Evolutionary conservation across 2,888 invertebrate species (phyloP).

Genomic region (Acleris cristana): DNA sequence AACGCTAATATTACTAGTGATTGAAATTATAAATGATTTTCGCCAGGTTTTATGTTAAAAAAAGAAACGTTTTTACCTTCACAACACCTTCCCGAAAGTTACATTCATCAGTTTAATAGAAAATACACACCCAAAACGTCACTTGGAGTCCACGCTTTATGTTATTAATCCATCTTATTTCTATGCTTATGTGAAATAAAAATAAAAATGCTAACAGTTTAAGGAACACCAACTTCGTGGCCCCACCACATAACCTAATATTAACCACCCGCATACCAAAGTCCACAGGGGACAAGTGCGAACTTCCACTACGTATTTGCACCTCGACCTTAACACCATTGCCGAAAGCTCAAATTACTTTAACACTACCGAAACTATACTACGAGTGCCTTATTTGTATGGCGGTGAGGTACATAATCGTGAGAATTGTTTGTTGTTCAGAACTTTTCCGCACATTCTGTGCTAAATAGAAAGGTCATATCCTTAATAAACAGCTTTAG

Average conservation of each 20-base stretch:
- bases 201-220: background rate
- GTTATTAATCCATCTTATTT: too few species aligned
- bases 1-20: too few species aligned
- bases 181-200: background rate
- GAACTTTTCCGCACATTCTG: background rate
- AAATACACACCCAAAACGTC: too few species aligned
- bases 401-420: constrained; percentile 8
- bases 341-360: background rate
- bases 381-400: constrained; percentile 6
- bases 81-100: too few species aligned
- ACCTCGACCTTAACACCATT: constrained; percentile 2
- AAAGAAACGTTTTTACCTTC: too few species aligned
- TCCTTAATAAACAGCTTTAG: too few species aligned
- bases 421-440: constrained; percentile 1
- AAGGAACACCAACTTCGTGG: background rate
- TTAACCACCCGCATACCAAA: constrained; percentile 36
- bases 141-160: too few species aligned
- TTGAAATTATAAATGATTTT: too few species aligned
- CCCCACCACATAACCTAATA: constrained; percentile 33
- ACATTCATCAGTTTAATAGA: too few species aligned
- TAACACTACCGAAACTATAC: background rate
- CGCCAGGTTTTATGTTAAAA: too few species aligned
- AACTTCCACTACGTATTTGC: background rate
- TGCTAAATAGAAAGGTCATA: too few species aligned
- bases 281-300: constrained; percentile 22